phyloP scores from a whole-genome alignment of 1,140 invertebrate species.

The Archegozetes longisetosus region DNA sequence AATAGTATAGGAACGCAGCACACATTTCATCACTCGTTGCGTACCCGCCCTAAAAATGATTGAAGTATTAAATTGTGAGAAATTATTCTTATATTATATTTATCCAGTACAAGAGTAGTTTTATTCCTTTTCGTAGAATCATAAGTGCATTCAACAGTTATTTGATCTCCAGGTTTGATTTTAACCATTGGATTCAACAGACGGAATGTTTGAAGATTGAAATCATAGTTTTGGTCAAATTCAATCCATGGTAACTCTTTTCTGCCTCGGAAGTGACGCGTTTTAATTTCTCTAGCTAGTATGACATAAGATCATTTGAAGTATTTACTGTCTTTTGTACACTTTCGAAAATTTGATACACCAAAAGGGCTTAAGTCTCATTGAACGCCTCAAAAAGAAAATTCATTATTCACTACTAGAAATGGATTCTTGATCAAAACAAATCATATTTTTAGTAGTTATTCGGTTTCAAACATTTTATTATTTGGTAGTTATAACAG shows the following conservation, averaged over 20 bases:
- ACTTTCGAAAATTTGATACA: too few species aligned
- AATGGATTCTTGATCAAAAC: too few species aligned
- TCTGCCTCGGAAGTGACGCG: constrained; percentile 56
- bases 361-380: too few species aligned
- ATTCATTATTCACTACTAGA: too few species aligned
- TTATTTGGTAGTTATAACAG: too few species aligned
- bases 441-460: too few species aligned
- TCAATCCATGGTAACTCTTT: constrained; percentile 54
- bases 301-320: background rate
- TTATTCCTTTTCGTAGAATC: constrained; percentile 7
- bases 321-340: background rate
- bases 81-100: background rate
- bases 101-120: constrained; percentile 12
- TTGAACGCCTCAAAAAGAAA: too few species aligned
- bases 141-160: constrained; percentile 21
- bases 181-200: constrained; percentile 9
- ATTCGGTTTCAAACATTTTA: too few species aligned
- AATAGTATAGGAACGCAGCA: constrained; percentile 60
- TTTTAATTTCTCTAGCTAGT: constrained; percentile 49
- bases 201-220: constrained; percentile 45
- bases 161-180: constrained; percentile 19
- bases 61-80: background rate
- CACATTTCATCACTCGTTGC: constrained; percentile 71
- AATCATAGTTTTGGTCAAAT: constrained; percentile 53
- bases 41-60: constrained; percentile 44